Evolutionary conservation across 2,888 invertebrate genomes (phyloP).

Genomic region (Folsomia candida): DNA sequence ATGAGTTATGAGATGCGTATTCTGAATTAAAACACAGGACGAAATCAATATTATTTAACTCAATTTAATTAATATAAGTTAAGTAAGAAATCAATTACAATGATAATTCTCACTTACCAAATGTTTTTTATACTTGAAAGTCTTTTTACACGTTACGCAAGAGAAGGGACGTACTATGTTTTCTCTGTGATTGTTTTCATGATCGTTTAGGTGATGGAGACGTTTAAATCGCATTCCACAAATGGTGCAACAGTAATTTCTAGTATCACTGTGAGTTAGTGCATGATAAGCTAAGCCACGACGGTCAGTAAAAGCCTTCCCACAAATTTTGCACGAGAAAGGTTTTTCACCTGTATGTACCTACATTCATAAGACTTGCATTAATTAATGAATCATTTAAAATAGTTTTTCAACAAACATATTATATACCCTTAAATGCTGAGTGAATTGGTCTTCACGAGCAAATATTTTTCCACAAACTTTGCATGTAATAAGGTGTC

Average conservation of each 20-base stretch:
- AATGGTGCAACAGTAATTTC: conserved; percentile 28
- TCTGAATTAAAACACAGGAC: neutral
- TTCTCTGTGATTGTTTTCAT: conserved; percentile 29
- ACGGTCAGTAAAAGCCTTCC: conserved; percentile 26
- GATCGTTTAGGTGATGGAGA: conserved; percentile 33
- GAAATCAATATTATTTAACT: too few relatives aligned
- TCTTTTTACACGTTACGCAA: conserved; percentile 24
- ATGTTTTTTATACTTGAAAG: conserved; percentile 29
- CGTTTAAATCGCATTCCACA: conserved; percentile 31
- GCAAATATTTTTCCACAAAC: neutral
- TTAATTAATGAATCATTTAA: neutral
- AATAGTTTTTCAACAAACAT: too few relatives aligned
- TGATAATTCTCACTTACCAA: neutral
- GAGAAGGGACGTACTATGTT: conserved; percentile 16
- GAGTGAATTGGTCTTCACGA: neutral
- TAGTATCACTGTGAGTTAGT: conserved; percentile 27
- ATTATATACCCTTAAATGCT: neutral
- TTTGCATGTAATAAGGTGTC: neutral
- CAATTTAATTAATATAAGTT: neutral
- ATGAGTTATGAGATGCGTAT: conserved; percentile 25
- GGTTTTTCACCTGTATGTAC: conserved; percentile 15
- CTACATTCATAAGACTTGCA: too few relatives aligned
- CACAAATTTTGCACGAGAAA: conserved; percentile 16
- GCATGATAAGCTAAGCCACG: conserved; percentile 28
- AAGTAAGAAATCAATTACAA: neutral